Percentiles rank a stretch among this genome's conserved stretches.
phyloP scores from a whole-genome alignment of 2,797 vertebrate species.

The Neosilurus mollespiculum region DNA sequence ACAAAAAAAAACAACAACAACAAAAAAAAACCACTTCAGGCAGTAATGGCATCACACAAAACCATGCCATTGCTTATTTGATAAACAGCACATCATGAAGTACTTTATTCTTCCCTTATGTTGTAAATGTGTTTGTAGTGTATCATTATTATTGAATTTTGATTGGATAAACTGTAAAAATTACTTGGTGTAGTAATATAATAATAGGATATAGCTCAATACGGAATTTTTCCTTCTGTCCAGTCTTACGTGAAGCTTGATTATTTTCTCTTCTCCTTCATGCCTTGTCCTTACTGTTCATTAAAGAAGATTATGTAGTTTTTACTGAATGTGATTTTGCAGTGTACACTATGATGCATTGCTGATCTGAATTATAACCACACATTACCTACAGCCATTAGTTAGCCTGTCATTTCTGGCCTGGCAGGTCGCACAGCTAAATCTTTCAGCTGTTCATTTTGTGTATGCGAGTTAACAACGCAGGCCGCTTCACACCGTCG shows the following conservation, averaged over 20 bases:
- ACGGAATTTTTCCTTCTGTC: neutral
- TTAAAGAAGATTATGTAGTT: slow-evolving; percentile 14
- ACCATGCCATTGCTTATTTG: neutral
- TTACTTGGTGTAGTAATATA: neutral
- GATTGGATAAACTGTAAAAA: neutral
- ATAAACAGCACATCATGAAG: neutral
- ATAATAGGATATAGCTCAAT: neutral
- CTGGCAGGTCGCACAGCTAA: slow-evolving; percentile 15
- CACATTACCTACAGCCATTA: slow-evolving; percentile 25
- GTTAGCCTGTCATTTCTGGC: slow-evolving; percentile 34
- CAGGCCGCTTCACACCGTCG: slow-evolving; percentile 13
- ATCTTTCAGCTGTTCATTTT: slow-evolving; percentile 31
- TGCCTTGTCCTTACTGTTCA: neutral
- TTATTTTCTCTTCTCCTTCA: neutral
- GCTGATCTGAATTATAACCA: slow-evolving; percentile 33
- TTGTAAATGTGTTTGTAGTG: neutral
- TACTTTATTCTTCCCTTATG: neutral
- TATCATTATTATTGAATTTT: neutral
- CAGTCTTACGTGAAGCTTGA: neutral
- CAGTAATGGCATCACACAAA: neutral
- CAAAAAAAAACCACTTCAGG: neutral
- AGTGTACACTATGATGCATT: slow-evolving; percentile 15
- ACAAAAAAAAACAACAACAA: no score
- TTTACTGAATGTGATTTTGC: slow-evolving; percentile 1
- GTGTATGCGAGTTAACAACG: slow-evolving; percentile 28